Evolutionary conservation across 1,140 invertebrate species (phyloP).

Genomic region (Macrobrachium rosenbergii): DNA sequence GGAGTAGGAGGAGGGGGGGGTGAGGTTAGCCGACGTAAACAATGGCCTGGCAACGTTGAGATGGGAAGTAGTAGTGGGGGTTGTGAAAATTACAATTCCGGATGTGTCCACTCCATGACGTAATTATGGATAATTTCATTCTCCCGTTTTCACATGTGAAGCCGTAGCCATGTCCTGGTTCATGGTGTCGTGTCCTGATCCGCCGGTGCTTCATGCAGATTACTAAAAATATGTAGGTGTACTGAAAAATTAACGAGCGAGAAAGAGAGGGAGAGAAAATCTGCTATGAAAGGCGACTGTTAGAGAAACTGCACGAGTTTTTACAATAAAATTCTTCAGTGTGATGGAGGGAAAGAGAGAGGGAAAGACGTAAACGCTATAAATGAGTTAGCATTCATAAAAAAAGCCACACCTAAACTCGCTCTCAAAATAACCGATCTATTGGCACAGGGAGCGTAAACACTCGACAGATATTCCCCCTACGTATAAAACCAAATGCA

Average conservation of each 20-base stretch:
- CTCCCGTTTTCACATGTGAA: background rate
- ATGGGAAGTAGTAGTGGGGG: background rate
- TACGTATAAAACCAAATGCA: too few species aligned
- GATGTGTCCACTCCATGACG: background rate
- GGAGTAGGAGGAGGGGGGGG: background rate
- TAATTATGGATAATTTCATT: background rate
- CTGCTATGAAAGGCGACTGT: too few species aligned
- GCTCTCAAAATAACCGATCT: background rate
- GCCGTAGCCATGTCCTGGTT: background rate
- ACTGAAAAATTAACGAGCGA: background rate
- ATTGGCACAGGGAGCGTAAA: background rate
- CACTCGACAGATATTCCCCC: too few species aligned
- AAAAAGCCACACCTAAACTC: background rate
- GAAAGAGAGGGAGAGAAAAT: background rate
- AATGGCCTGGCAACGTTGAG: background rate
- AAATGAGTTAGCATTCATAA: background rate
- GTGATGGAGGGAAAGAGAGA: slow-evolving; percentile 7
- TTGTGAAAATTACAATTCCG: background rate
- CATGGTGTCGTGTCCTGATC: background rate
- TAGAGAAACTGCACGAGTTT: too few species aligned
- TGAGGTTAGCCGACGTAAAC: background rate
- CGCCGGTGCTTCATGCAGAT: background rate
- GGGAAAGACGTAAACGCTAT: background rate
- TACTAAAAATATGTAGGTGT: background rate
- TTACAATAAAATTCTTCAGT: background rate